Conservation (phyloP, 2,888 invertebrate species). For the Chrysomela aeneicollis region DNA sequence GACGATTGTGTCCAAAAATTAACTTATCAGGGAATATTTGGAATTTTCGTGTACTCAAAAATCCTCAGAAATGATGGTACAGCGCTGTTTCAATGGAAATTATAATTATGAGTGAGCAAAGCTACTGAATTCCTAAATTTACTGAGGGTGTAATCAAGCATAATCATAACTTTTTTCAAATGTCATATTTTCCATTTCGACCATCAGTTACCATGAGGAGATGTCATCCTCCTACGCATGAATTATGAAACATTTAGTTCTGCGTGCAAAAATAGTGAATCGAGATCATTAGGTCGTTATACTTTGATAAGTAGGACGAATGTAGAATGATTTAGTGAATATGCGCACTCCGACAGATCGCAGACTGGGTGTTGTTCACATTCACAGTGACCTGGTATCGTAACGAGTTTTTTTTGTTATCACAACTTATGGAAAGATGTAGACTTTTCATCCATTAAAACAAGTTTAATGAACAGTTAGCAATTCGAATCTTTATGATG, state of each 20-base stretch:
- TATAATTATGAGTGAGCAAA: no score
- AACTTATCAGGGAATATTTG: no score
- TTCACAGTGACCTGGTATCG: neutral
- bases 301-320: conserved; percentile 36
- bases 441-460: neutral
- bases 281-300: conserved; percentile 39
- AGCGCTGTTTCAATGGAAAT: no score
- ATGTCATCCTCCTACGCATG: conserved; percentile 30
- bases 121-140: no score
- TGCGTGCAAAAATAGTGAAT: conserved; percentile 29
- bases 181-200: neutral
- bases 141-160: no score
- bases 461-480: neutral
- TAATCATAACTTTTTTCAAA: no score
- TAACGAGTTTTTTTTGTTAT: neutral
- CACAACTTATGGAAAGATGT: neutral
- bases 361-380: conserved; percentile 1
- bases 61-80: no score
- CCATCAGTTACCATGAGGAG: neutral
- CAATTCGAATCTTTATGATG: neutral
- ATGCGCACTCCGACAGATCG: conserved; percentile 26
- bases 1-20: no score
- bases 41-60: no score
- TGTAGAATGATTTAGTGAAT: conserved; percentile 45
- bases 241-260: neutral